Conservation (phyloP, 92 coral and sea anemone genomes). For the Porites lobata region DNA sequence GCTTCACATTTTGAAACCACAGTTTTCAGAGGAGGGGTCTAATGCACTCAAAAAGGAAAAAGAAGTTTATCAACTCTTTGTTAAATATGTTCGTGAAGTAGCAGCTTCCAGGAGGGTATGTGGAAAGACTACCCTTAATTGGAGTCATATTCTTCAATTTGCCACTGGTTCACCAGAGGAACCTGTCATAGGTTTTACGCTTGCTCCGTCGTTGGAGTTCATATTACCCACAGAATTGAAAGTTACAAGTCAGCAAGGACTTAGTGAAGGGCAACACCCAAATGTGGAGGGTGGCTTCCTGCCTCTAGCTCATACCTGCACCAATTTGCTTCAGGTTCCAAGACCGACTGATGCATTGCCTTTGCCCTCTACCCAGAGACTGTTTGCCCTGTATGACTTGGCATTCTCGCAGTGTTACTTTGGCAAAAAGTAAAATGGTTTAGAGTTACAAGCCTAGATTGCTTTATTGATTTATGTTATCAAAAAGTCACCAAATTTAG, state of each 20-base stretch:
- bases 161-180: constrained; percentile 52
- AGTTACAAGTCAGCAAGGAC: constrained; percentile 42
- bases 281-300: constrained; percentile 55
- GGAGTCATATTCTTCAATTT: constrained; percentile 67
- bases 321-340: constrained; percentile 47
- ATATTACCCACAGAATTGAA: constrained; percentile 55
- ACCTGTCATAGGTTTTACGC: constrained; percentile 52
- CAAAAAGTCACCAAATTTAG: too few species aligned
- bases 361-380: constrained; percentile 50
- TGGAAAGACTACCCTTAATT: neutral
- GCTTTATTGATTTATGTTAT: too few species aligned
- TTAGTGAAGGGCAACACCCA: constrained; percentile 32
- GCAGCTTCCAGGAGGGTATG: constrained; percentile 59
- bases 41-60: constrained; percentile 72
- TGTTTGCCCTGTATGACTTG: constrained; percentile 43
- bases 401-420: constrained; percentile 60
- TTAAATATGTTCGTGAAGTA: constrained; percentile 70
- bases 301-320: constrained; percentile 59
- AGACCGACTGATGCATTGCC: constrained; percentile 43
- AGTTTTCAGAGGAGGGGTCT: constrained; percentile 78
- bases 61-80: constrained; percentile 65
- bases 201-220: constrained; percentile 45
- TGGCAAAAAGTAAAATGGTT: constrained; percentile 31
- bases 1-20: constrained; percentile 68
- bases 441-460: too few species aligned